Conservation (phyloP, 1,140 invertebrate genomes). For the Luehdorfia chinensis region DNA sequence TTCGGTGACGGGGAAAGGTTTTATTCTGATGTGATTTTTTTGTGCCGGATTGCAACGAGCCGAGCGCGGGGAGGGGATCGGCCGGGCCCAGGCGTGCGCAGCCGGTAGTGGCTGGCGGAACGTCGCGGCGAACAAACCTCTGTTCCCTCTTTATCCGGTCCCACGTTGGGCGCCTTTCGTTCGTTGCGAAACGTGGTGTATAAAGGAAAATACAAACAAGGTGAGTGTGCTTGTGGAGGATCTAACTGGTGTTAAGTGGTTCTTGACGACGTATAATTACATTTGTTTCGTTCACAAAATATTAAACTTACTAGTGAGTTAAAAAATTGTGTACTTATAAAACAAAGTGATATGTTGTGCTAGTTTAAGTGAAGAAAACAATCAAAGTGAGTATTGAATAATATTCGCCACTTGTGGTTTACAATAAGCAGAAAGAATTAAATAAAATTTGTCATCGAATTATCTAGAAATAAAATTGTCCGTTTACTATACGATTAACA, state of each 20-base stretch:
- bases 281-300: no score
- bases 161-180: conserved; percentile 56
- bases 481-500: no score
- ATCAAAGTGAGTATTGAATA: background rate
- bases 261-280: background rate
- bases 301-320: no score
- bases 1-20: conserved; percentile 62
- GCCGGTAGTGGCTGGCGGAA: conserved; percentile 51
- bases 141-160: conserved; percentile 14
- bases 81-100: conserved; percentile 70
- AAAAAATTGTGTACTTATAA: background rate
- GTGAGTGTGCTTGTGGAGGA: conserved; percentile 22
- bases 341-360: conserved; percentile 4
- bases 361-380: background rate
- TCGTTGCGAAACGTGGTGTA: conserved; percentile 25
- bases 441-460: no score
- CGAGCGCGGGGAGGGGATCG: conserved; percentile 40
- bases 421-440: no score
- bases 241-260: conserved; percentile 16
- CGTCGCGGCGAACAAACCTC: conserved; percentile 29
- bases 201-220: conserved; percentile 18
- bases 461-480: no score
- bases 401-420: no score
- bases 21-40: conserved; percentile 66
- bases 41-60: conserved; percentile 60